These are phyloP conservation scores for Leptobrachium leishanense DNA, from an alignment of 2,113 vertebrate genomes.

Conservation along the genomic window DNA sequence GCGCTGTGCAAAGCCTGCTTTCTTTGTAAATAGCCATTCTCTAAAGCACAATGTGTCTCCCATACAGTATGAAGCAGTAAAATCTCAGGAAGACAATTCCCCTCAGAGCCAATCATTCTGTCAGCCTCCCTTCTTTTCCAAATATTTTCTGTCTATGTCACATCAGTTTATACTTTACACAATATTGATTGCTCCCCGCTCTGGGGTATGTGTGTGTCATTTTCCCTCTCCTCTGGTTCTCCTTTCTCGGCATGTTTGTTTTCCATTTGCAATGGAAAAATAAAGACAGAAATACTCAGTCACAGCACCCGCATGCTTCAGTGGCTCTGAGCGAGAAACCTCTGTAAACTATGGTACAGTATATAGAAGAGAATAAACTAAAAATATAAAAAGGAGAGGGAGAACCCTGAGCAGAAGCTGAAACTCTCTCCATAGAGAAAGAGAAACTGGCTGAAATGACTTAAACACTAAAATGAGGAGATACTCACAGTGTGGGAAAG, in stretches of 20 bases:
- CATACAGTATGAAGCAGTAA: background rate
- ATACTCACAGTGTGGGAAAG: no score
- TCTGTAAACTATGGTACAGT: background rate
- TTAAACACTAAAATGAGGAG: no score
- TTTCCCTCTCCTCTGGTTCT: constrained; percentile 12
- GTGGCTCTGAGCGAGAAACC: constrained; percentile 36
- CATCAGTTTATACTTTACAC: constrained; percentile 38
- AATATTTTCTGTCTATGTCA: constrained; percentile 41
- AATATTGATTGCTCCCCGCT: constrained; percentile 47
- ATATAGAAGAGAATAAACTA: no score
- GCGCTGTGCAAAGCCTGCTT: background rate
- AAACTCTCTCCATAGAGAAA: no score
- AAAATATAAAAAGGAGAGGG: no score
- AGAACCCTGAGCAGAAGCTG: no score
- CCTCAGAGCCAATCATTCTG: constrained; percentile 37
- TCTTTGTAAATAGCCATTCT: constrained; percentile 18
- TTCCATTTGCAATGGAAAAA: constrained; percentile 50
- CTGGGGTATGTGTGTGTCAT: constrained; percentile 41
- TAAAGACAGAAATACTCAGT: constrained; percentile 46
- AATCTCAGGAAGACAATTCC: constrained; percentile 26
- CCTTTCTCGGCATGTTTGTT: constrained; percentile 44
- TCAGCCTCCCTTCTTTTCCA: constrained; percentile 4
- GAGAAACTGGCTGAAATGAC: no score
- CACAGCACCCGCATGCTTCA: constrained; percentile 40
- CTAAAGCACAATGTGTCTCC: constrained; percentile 8